Evolutionary conservation across 2,797 vertebrate species (phyloP).

Genomic region (Sebastes minor): DNA sequence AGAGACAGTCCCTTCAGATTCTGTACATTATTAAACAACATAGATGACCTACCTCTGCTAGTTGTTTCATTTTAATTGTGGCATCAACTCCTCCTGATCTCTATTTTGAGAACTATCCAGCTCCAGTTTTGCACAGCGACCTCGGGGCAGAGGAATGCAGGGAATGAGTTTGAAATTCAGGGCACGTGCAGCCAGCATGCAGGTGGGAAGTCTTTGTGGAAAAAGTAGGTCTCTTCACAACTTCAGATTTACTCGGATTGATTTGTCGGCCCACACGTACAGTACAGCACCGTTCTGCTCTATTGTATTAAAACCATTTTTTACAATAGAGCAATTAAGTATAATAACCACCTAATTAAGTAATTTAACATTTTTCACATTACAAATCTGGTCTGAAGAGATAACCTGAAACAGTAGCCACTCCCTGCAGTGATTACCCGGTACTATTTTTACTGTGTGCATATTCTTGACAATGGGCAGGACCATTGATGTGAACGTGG

Average conservation of each 20-base stretch:
- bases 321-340: neutral
- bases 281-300: neutral
- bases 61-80: slow-evolving; percentile 21
- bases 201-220: slow-evolving; percentile 43
- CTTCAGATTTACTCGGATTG: slow-evolving; percentile 8
- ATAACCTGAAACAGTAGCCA: neutral
- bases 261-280: slow-evolving; percentile 22
- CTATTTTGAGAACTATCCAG: slow-evolving; percentile 51
- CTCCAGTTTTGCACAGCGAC: slow-evolving; percentile 31
- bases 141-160: slow-evolving; percentile 32
- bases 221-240: slow-evolving; percentile 54
- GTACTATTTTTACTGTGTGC: slow-evolving; percentile 24
- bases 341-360: slow-evolving; percentile 12
- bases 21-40: slow-evolving; percentile 1
- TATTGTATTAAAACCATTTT: slow-evolving; percentile 9
- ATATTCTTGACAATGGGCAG: slow-evolving; percentile 44
- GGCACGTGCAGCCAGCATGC: slow-evolving; percentile 46
- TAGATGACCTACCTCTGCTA: slow-evolving; percentile 49
- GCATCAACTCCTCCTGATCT: slow-evolving; percentile 29
- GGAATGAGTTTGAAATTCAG: slow-evolving; percentile 58
- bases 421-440: slow-evolving; percentile 8
- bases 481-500: slow-evolving; percentile 57
- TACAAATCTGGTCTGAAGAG: slow-evolving; percentile 10
- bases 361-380: slow-evolving; percentile 6
- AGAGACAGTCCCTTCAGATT: neutral